Evolutionary conservation across 2,113 vertebrate species (phyloP).

Genomic region (Pavo muticus): DNA sequence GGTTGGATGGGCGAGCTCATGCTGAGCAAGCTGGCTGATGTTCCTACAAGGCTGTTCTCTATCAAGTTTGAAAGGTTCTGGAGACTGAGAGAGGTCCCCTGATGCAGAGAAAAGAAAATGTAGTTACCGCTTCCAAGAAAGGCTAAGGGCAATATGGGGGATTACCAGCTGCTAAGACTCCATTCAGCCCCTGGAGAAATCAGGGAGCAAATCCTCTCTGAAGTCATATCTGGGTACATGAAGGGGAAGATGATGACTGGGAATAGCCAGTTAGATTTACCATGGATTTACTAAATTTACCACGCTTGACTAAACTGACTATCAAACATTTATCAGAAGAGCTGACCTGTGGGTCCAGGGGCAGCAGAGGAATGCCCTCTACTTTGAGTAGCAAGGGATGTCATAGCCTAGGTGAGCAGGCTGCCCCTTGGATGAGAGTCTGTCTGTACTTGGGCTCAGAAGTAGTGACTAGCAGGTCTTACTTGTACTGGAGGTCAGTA

Average conservation of each 20-base stretch:
- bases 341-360: not conserved
- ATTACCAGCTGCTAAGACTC: slow-evolving; percentile 22
- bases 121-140: not conserved
- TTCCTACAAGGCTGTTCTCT: not conserved
- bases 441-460: not conserved
- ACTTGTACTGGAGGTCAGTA: not conserved
- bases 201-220: not conserved
- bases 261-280: not conserved
- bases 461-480: not conserved
- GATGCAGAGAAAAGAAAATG: not conserved
- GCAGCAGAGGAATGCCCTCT: not conserved
- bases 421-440: not conserved
- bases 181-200: slow-evolving; percentile 32
- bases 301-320: not conserved
- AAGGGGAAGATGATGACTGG: not conserved
- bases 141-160: not conserved
- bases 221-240: not conserved
- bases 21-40: not conserved
- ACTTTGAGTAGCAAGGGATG: not conserved
- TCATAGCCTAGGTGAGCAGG: not conserved
- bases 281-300: slow-evolving; percentile 34
- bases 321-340: slow-evolving; percentile 4
- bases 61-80: not conserved
- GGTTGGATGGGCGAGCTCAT: not conserved
- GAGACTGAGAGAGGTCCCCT: not conserved